Percentiles rank a stretch among this genome's conserved stretches.
Conservation (phyloP, 2,888 invertebrate species). For the Chydorus sphaericus region DNA sequence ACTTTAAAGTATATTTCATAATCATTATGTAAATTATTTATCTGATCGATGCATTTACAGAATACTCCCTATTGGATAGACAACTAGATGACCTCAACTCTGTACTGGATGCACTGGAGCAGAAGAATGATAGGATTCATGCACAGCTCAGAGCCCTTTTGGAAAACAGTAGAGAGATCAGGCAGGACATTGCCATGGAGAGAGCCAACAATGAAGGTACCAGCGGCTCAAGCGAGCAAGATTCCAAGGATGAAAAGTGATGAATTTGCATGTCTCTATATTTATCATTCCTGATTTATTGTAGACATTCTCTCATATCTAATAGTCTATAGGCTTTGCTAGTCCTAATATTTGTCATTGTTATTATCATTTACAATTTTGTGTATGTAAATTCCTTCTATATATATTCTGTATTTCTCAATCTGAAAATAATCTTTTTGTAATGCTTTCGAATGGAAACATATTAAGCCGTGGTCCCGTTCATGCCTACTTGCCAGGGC, state of each 20-base stretch:
- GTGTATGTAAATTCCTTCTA: neutral
- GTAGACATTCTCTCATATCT: neutral
- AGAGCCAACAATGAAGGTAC: too few species aligned
- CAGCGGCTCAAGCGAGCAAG: too few species aligned
- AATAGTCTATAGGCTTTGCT: neutral
- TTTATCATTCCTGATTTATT: neutral
- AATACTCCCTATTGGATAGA: neutral
- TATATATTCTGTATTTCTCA: too few species aligned
- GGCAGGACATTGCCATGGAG: constrained; percentile 1
- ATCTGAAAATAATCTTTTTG: too few species aligned
- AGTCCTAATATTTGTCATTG: too few species aligned
- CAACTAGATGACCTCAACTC: constrained; percentile 1
- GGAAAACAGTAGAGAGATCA: constrained; percentile 4
- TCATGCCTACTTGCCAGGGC: constrained; percentile 10
- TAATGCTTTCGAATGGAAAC: neutral
- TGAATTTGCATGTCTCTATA: neutral
- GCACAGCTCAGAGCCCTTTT: neutral
- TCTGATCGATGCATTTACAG: neutral
- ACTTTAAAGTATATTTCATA: neutral
- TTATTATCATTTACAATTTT: too few species aligned
- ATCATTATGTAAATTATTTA: neutral
- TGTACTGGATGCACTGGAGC: constrained; percentile 6
- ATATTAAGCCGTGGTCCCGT: constrained; percentile 1
- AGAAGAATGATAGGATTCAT: constrained; percentile 7
- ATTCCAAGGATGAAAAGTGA: neutral